Conservation (phyloP, 2,113 vertebrate genomes). For the Dipodomys spectabilis region DNA sequence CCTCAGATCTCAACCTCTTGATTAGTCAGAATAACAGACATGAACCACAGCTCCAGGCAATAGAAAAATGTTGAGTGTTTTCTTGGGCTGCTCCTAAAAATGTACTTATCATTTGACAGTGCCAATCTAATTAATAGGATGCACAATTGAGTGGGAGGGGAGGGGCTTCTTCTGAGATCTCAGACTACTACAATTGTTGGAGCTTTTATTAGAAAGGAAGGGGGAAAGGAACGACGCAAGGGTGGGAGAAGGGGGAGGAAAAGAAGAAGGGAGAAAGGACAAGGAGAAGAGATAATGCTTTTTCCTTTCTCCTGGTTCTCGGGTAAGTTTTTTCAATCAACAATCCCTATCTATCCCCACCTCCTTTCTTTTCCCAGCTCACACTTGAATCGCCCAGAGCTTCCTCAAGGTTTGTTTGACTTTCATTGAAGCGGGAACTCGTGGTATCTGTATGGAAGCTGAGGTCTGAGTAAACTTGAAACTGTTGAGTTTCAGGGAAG, state of each 20-base stretch:
- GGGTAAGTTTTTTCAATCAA: not conserved
- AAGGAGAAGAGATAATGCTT: not conserved
- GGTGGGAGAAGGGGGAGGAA: not conserved
- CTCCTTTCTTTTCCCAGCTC: not conserved
- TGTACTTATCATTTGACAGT: not conserved
- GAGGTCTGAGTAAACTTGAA: constrained; percentile 40
- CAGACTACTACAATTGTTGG: not conserved
- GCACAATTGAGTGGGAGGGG: not conserved
- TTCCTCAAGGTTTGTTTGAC: constrained; percentile 14
- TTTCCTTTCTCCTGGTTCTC: constrained; percentile 10
- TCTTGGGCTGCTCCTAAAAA: not conserved
- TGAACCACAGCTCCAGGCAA: no score
- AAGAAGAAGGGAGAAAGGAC: no score
- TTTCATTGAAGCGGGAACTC: constrained; percentile 11
- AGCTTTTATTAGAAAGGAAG: not conserved
- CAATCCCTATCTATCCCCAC: not conserved
- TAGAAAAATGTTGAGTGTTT: constrained; percentile 21
- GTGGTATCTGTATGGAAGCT: constrained; percentile 5
- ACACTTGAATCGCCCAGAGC: not conserved
- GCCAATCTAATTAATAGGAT: not conserved
- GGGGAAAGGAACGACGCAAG: not conserved
- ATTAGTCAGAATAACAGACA: no score
- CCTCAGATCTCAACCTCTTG: no score
- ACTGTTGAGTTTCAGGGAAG: constrained; percentile 38
- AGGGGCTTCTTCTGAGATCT: not conserved